Conservation (phyloP, 2,797 vertebrate species). For the Helarctos malayanus region DNA sequence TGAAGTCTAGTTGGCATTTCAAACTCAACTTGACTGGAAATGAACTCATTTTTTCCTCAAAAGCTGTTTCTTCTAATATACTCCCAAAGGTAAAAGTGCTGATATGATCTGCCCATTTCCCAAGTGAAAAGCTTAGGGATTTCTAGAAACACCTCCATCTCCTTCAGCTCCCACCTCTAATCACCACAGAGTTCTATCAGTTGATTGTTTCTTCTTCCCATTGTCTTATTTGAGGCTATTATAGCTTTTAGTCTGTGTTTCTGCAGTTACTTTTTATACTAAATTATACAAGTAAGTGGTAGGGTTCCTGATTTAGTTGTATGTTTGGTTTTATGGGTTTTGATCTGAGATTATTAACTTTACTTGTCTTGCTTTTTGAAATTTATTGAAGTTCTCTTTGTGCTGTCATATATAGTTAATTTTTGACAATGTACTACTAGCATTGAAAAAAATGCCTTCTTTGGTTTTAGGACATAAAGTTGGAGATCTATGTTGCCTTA, state of each 20-base stretch:
- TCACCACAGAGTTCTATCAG: neutral
- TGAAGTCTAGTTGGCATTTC: neutral
- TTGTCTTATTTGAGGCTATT: neutral
- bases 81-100: neutral
- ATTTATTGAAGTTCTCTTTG: constrained; percentile 16
- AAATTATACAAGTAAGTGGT: neutral
- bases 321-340: constrained; percentile 8
- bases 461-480: neutral
- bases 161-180: neutral
- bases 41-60: neutral
- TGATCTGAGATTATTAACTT: neutral
- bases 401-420: neutral
- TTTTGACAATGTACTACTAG: neutral
- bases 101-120: neutral
- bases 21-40: neutral
- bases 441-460: neutral
- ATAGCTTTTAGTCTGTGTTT: neutral
- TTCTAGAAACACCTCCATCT: neutral
- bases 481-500: neutral
- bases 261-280: neutral
- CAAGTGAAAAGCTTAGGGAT: neutral
- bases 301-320: neutral
- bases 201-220: neutral
- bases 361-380: neutral
- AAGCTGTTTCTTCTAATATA: neutral